Conservation (phyloP, 2,888 invertebrate species). For the Netelia virgata region DNA sequence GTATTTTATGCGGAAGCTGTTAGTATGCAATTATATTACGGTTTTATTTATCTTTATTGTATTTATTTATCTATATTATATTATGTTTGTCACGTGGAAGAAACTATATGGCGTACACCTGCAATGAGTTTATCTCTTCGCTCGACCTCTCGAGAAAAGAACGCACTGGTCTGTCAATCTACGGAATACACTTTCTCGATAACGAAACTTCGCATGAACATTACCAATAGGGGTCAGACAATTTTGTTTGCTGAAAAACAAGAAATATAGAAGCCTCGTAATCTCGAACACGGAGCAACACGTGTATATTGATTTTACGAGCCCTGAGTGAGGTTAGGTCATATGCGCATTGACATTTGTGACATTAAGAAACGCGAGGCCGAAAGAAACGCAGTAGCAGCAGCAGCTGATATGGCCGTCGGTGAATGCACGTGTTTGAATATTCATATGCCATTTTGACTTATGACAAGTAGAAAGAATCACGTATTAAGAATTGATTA, state of each 20-base stretch:
- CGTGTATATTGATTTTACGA: constrained; percentile 1
- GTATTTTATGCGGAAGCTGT: no score
- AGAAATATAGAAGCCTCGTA: neutral
- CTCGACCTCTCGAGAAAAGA: no score
- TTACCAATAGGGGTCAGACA: neutral
- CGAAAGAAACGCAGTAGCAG: neutral
- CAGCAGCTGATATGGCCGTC: neutral
- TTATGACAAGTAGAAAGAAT: neutral
- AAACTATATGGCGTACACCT: no score
- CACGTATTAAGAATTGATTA: neutral
- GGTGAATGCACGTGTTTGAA: neutral
- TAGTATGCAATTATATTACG: no score
- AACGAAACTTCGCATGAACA: neutral
- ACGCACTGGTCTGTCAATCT: no score
- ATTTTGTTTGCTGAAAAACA: neutral
- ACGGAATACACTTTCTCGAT: neutral
- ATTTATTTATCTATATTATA: no score
- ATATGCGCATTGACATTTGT: neutral
- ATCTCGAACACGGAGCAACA: neutral
- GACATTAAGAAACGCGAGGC: neutral
- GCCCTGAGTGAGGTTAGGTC: neutral
- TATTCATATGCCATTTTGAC: neutral
- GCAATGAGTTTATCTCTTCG: no score
- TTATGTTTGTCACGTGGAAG: no score
- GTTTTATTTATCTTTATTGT: no score